Conservation (phyloP, 2,797 vertebrate genomes). For the Melanotaenia boesemani region DNA sequence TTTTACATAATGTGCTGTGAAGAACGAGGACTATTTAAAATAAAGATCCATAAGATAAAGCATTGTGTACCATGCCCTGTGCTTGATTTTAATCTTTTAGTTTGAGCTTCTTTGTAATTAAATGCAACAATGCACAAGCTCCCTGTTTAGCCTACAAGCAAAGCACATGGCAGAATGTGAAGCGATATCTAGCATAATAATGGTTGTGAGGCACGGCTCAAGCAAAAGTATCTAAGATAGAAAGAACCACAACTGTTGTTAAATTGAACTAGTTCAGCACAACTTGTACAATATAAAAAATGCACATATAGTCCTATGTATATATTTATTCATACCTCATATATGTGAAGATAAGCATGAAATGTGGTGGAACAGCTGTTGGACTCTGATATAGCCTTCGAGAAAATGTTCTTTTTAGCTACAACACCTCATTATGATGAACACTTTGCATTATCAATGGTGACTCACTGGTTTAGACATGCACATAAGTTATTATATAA, state of each 20-base stretch:
- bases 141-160: not conserved
- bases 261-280: constrained; percentile 5
- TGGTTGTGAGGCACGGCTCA: not conserved
- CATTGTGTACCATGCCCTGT: not conserved
- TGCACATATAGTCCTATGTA: not conserved
- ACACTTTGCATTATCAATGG: not conserved
- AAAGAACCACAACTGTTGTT: not conserved
- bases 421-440: constrained; percentile 3
- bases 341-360: constrained; percentile 2
- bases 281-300: constrained; percentile 8
- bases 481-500: not conserved
- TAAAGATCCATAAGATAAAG: constrained; percentile 3
- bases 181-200: constrained; percentile 4
- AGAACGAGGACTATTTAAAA: not conserved
- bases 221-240: not conserved
- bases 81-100: constrained; percentile 3
- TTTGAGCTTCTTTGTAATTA: constrained; percentile 1
- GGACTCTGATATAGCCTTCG: constrained; percentile 17
- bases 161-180: not conserved
- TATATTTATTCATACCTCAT: constrained; percentile 6
- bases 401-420: constrained; percentile 33
- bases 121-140: not conserved
- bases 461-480: not conserved
- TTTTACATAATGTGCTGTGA: constrained; percentile 4
- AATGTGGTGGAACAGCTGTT: constrained; percentile 24